Conservation (phyloP, 2,888 invertebrate genomes). For the Magallana nippona region DNA sequence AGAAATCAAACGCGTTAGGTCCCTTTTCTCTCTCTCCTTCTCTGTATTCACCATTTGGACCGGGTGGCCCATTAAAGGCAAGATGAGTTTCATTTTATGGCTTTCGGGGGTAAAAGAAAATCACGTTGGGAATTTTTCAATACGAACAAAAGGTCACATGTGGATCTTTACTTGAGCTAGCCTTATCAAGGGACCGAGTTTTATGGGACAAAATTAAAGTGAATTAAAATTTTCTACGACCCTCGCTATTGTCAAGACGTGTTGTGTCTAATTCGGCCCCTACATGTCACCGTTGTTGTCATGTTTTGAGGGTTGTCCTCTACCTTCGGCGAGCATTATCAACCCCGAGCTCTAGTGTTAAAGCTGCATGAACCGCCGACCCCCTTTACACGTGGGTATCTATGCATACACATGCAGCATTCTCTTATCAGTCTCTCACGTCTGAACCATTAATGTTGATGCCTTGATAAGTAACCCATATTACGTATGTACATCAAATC, state of each 20-base stretch:
- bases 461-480: background rate
- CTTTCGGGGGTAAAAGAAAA: slow-evolving; percentile 27
- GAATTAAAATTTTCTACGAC: slow-evolving; percentile 27
- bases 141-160: slow-evolving; percentile 25
- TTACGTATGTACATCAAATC: too few species aligned
- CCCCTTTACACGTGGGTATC: background rate
- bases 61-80: slow-evolving; percentile 11
- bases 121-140: slow-evolving; percentile 27
- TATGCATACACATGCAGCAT: background rate
- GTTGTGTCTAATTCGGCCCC: slow-evolving; percentile 7
- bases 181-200: slow-evolving; percentile 1
- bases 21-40: background rate
- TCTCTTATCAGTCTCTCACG: background rate
- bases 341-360: background rate
- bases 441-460: background rate
- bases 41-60: background rate
- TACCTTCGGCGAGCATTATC: background rate
- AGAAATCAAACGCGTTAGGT: slow-evolving; percentile 17
- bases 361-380: background rate
- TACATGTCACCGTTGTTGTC: background rate
- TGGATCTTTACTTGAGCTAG: slow-evolving; percentile 19
- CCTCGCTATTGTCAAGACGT: slow-evolving; percentile 21
- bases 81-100: slow-evolving; percentile 15
- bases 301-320: background rate
- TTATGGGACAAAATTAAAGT: slow-evolving; percentile 23